Evolutionary conservation across 2,888 invertebrate species (phyloP), one percentile per base, ranked within the genome.

Genomic region (Rapana venosa): DNA sequence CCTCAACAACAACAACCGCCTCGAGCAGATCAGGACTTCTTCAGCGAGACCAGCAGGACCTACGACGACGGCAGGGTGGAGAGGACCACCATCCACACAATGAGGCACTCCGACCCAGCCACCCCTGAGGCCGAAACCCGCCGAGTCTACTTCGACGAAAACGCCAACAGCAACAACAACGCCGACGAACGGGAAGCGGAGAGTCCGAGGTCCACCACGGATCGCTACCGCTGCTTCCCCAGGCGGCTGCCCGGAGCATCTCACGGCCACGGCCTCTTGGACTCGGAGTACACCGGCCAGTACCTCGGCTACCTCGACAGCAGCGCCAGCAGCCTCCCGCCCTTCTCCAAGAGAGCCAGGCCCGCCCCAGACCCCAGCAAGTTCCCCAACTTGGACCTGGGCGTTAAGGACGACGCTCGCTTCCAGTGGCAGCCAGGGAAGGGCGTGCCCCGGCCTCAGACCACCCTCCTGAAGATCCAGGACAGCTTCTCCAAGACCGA

Each of bases 401-500:
- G 92, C 26, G 94, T 93, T 90, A 94, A 95, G 89, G 87, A 93
- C 47, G 95, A 95, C 90, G 56, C 91, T 1, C 90, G 94, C 5
- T 95, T 95, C 90, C 74, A 92, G 20, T 96, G 95, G 95, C 90
- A 93, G 87, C 94, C 95, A 0, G 95, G 95, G 4, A 91, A 89
- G 30, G 95, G 95, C 0, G 77, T 77, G 0, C 95, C 94, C 5
- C 92, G 95, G 30, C 95, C 95, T 6, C 95, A 95, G 91, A 93
- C 94, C 1, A 92, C 91, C 30, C 92, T 96, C 11, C 91, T 94
- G 0, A 88, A 93, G 2, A 91, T 96, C n/a, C 96, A 96, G 92
- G 93, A 96, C 91, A 91, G 91, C n/a, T 96, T 95, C 93, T 92
- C 92, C 79, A 95, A 95, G 91, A 93, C 95, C 1, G 92, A 93